These are phyloP conservation scores for Paraplagusia blochii DNA, from an alignment of 2,113 vertebrate species.

Conservation along the genomic window DNA sequence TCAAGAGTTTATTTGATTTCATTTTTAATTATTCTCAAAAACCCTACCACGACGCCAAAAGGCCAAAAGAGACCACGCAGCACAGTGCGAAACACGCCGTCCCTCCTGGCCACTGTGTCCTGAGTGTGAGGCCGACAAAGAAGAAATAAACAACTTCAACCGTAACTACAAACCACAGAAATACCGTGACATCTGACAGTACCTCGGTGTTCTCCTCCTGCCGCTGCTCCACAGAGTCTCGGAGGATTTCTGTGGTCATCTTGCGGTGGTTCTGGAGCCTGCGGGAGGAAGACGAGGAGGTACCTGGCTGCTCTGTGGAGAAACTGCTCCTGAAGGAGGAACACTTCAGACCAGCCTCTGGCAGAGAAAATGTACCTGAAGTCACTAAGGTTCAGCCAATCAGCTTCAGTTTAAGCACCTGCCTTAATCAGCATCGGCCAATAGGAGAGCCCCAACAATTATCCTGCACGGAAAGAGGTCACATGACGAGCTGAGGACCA, in stretches of 20 bases:
- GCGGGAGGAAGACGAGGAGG: too few species aligned
- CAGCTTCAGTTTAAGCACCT: slow-evolving; percentile 25
- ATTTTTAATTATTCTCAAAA: not conserved
- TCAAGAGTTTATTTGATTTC: not conserved
- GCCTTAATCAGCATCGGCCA: slow-evolving; percentile 39
- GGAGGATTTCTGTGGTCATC: slow-evolving; percentile 49
- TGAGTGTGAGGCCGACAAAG: slow-evolving; percentile 9
- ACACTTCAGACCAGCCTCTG: fast-evolving
- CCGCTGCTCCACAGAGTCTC: slow-evolving; percentile 24
- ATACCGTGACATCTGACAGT: not conserved
- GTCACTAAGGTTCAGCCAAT: slow-evolving; percentile 34
- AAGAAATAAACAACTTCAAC: not conserved
- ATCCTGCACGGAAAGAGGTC: slow-evolving; percentile 3
- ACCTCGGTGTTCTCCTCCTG: slow-evolving; percentile 29
- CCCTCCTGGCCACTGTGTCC: slow-evolving; percentile 47
- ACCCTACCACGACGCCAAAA: slow-evolving; percentile 67
- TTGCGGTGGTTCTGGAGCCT: slow-evolving; percentile 1
- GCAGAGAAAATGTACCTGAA: slow-evolving; percentile 34
- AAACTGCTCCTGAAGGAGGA: too few species aligned
- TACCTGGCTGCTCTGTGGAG: too few species aligned
- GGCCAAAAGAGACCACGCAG: slow-evolving; percentile 71
- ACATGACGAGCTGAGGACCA: not conserved
- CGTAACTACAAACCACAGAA: not conserved
- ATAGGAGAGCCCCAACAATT: slow-evolving; percentile 51
- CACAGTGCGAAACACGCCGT: slow-evolving; percentile 42